Evolutionary conservation across 2,797 vertebrate genomes (phyloP).

Genomic region (Pseudopleuronectes americanus): DNA sequence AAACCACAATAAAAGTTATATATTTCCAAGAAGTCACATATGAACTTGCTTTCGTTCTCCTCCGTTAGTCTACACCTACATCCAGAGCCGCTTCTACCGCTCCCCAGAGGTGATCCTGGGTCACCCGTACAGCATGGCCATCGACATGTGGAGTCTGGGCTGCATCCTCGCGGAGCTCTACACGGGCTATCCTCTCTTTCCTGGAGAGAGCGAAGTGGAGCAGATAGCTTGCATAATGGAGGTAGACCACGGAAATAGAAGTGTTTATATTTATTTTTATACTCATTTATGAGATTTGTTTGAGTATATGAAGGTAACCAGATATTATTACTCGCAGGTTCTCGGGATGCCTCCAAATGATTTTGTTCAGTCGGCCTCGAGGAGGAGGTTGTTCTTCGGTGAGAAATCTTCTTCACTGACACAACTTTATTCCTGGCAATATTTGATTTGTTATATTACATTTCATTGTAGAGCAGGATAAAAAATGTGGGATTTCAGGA

Average conservation of each 20-base stretch:
- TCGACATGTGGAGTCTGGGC: slow-evolving; percentile 98
- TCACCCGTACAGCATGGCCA: slow-evolving; percentile 92
- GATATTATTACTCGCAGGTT: slow-evolving; percentile 81
- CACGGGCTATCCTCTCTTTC: slow-evolving; percentile 91
- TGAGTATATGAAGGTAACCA: not conserved
- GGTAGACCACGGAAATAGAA: slow-evolving; percentile 74
- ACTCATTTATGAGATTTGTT: not conserved
- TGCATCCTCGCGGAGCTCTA: slow-evolving; percentile 94
- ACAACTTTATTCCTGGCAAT: not conserved
- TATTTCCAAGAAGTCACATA: not conserved
- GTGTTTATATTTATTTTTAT: not conserved
- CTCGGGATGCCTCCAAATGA: slow-evolving; percentile 91
- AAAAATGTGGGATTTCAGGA: too few species aligned
- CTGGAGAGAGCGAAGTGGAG: slow-evolving; percentile 93
- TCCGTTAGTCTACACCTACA: slow-evolving; percentile 90
- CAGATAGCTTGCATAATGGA: slow-evolving; percentile 97
- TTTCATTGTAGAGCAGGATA: too few species aligned
- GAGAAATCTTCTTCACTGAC: slow-evolving; percentile 57
- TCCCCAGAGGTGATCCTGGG: slow-evolving; percentile 96
- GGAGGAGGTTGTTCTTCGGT: slow-evolving; percentile 92
- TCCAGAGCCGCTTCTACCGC: slow-evolving; percentile 95
- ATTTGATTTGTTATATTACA: not conserved
- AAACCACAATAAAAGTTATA: too few species aligned
- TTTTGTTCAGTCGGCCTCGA: slow-evolving; percentile 90
- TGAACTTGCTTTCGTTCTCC: not conserved